Evolutionary conservation across 2,888 invertebrate genomes (phyloP), one percentile per base, ranked within the genome.

Genomic region (Petrolisthes cinctipes): DNA sequence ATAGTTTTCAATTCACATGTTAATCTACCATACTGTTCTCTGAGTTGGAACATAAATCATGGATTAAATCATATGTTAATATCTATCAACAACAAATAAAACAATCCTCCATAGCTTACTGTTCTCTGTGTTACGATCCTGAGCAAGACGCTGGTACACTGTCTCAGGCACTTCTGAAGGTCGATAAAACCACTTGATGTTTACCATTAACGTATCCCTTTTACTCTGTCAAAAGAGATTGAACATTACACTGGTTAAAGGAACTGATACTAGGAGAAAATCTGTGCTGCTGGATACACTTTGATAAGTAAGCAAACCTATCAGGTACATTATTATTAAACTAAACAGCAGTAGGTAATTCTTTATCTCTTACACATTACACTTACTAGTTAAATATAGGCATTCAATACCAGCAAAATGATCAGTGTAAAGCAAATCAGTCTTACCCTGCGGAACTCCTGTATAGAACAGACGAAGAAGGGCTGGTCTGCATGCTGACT

Each of bases 101-200:
- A 37, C 37, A 37, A 37, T 37, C 37, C 37, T 37, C 37, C 37
- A 37, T 37, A 54, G 85, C 90, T 91, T 85, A 91, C 91, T 89
- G 85, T 92, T 91, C 91, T 93, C 93, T 66, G 91, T 92, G 91
- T 93, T 92, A 82, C 93, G 91, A 91, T 93, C 93, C 90, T 93
- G 93, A n/a, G 93, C 92, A 37, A 94, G 92, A 20, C 93, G 92
- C 91, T 93, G 93, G 91, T 94, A 93, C 5, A 94, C 94, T 66
- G 93, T 93, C 89, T 94, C 94, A n/a, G 94, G 94, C 71, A 94
- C 93, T 92, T 94, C 94, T 86, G 93, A 93, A 57, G 93, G 93
- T 73, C 94, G 92, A 92, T 94, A 94, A 92, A 93, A 94, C 93
- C 94, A 94, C 91, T 94, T 94, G 87, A 94, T 93, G 89, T 93